A percentile compares a stretch with the other conserved stretches of the same genome.
Conservation (phyloP, 2,113 vertebrate species). For the Rhea pennata region DNA sequence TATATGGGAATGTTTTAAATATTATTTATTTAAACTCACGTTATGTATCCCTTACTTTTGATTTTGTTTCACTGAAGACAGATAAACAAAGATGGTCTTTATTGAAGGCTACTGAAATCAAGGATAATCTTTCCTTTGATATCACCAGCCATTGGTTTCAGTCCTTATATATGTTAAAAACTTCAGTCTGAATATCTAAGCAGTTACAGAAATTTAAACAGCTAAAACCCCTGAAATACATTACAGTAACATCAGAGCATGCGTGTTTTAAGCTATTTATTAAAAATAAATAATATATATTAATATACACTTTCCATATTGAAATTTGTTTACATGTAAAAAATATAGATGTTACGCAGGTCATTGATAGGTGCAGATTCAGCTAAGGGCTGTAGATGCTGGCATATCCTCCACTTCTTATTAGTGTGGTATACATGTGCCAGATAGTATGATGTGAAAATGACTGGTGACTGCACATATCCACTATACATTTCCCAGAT, state of each 20-base stretch:
- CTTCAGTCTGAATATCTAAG: background rate
- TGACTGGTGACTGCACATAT: background rate
- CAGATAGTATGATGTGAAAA: too few species aligned
- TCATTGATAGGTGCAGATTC: background rate
- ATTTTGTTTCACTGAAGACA: background rate
- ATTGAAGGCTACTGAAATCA: background rate
- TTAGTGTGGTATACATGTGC: too few species aligned
- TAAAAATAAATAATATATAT: background rate
- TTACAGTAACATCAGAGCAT: background rate
- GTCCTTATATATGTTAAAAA: background rate
- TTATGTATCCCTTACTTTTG: background rate
- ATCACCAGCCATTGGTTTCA: background rate
- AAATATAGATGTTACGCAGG: background rate
- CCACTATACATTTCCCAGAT: background rate
- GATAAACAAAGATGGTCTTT: background rate
- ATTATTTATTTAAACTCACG: background rate
- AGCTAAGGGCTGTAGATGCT: background rate
- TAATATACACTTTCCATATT: background rate
- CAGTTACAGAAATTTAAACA: background rate
- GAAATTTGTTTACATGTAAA: background rate
- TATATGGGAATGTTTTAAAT: background rate
- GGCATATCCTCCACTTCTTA: background rate
- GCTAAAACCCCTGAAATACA: fast-evolving
- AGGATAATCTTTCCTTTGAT: background rate
- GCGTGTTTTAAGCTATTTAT: background rate